Evolutionary conservation across 2,797 vertebrate species (phyloP), one percentile per base, ranked within the genome.

Genomic region (Remorina albescens): DNA sequence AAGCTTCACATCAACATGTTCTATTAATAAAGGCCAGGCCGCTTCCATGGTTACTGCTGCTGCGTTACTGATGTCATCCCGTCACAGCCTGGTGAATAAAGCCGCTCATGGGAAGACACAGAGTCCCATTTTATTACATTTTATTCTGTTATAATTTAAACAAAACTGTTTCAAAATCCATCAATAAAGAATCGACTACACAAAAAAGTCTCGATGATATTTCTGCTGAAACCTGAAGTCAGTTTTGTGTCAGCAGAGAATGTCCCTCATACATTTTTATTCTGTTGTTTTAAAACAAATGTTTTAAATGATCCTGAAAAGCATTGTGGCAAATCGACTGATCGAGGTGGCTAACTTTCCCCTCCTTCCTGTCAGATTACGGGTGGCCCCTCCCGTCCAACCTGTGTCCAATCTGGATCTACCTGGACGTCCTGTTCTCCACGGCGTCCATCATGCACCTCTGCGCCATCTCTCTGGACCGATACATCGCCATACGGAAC

Each of bases 361-460:
- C 26, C n/a, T 12, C 30, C 54, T 41, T 75, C 19, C 76, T 59
- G 2, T 30, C 78, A 99, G 97, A 95, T 71, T 98, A 98, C 30
- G 86, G 86, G 8, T 98, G 98, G 98, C 97, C 97, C 53, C 92
- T 99, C 18, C 98, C 97, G 2, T 92, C 89, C 6, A 93, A 95
- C 74, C 90, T 99, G 16, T 99, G 97, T 41, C 96, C 96, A 0
- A 78, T 98, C 76, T 99, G 98, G 98, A 98, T 99, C 90, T 99
- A 96, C 93, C 88, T 99, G 92, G 98, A 99, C 0, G 98, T 99
- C 56, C 95, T 99, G 56, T 97, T 99, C 91, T 99, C 97, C 72
- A 99, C 97, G 0, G 96, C 97, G 0, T 99, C 97, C 86, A 99
- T 99, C 87, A 98, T 98, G 97, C 98, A 99, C 80, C 96, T 99